Conservation (phyloP, 2,888 invertebrate species). For the Spialia ferax region DNA sequence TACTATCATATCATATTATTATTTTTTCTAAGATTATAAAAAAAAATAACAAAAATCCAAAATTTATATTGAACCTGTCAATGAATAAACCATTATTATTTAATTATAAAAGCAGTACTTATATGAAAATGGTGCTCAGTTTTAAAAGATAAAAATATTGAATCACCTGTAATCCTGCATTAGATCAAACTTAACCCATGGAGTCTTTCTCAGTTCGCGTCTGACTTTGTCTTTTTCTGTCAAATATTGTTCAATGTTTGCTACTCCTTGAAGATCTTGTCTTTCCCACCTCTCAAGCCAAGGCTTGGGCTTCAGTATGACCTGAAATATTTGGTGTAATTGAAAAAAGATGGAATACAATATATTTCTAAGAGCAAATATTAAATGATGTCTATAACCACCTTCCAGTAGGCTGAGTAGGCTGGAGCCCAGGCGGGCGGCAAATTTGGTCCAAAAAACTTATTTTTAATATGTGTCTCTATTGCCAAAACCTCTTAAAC, state of each 20-base stretch:
- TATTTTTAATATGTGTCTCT: too few species aligned
- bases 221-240: constrained; percentile 82
- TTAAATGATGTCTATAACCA: too few species aligned
- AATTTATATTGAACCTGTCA: too few species aligned
- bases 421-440: too few species aligned
- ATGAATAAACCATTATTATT: too few species aligned
- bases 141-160: background rate
- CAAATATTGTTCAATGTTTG: constrained; percentile 86
- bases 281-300: constrained; percentile 97
- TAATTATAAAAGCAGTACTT: background rate
- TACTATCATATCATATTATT: too few species aligned
- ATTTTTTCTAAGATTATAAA: too few species aligned
- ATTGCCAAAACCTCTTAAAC: too few species aligned
- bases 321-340: constrained; percentile 66
- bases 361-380: background rate
- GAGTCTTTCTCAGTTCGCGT: constrained; percentile 87
- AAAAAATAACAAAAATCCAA: too few species aligned
- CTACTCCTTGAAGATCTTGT: constrained; percentile 91
- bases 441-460: too few species aligned
- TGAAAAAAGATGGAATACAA: background rate
- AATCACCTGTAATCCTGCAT: constrained; percentile 96
- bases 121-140: background rate
- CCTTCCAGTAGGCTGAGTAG: too few species aligned
- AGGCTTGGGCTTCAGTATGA: constrained; percentile 92
- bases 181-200: constrained; percentile 96